Evolutionary conservation across 2,797 vertebrate species (phyloP).

Genomic region (Allobates femoralis): DNA sequence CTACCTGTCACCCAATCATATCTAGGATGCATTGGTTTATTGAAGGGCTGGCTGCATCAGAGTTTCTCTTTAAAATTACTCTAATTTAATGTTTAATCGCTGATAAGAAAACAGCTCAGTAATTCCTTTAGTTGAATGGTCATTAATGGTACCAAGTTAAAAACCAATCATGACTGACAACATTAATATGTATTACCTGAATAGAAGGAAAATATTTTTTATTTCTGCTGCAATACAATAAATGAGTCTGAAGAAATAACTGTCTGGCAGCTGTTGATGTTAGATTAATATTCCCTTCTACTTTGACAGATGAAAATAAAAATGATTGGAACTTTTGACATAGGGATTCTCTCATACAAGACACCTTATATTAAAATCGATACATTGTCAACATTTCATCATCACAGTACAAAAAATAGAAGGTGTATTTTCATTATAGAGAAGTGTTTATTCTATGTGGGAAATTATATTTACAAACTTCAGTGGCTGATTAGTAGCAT

Average conservation of each 20-base stretch:
- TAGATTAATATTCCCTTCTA: conserved; percentile 41
- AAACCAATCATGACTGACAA: neutral
- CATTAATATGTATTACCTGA: neutral
- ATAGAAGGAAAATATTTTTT: conserved; percentile 2
- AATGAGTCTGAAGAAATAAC: neutral
- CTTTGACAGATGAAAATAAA: conserved; percentile 41
- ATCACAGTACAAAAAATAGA: conserved; percentile 19
- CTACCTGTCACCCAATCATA: no score
- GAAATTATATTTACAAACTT: conserved; percentile 19
- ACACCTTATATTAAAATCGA: conserved; percentile 36
- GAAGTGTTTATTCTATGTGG: conserved; percentile 12
- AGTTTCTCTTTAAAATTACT: no score
- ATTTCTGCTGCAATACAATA: neutral
- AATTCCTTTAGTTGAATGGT: no score
- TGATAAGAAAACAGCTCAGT: no score
- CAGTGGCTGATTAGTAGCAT: conserved; percentile 1
- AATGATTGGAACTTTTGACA: conserved; percentile 36
- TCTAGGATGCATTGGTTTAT: no score
- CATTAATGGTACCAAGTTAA: neutral
- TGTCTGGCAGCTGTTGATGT: conserved; percentile 18
- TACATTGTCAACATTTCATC: conserved; percentile 45
- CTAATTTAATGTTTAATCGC: no score
- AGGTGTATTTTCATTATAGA: neutral
- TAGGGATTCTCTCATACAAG: conserved; percentile 28
- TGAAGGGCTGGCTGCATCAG: no score